Base-by-base conservation (phyloP, 2,888 invertebrate genomes). In the Melanotus villosus region DNA sequence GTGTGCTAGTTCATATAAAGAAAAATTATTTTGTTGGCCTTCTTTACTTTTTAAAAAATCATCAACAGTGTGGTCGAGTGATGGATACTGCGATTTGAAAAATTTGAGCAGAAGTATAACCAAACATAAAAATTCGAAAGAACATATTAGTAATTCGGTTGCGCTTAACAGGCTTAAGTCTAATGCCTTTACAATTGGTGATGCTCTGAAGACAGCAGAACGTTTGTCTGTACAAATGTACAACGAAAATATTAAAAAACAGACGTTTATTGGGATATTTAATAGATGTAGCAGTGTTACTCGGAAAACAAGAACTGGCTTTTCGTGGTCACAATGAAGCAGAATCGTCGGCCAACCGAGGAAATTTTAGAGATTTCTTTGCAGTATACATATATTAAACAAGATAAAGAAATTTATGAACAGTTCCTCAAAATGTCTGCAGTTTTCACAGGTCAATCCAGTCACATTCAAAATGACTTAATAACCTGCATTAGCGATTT, bases 401-500 rank as follows among this genome's bases (percentile, higher is more conserved):
- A 45, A 4, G 41, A 59, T 16, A 30, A 26, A 7, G 18, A 72
- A 56, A 59, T 72, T 21, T 10, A 60, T 26, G 30, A 43, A 14
- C 34, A 34, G 2, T 65, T 64, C 12, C 7, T 5, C 3, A 14
- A 10, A 26, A 10, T 16, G 2, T 10, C 4, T 26, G 9, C 6
- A 14, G 54, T 56, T 2, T 56, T 56, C 19, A 34, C 34, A 30
- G 56, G 56, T 1, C 14, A 71, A 14, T 57, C 63, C 2, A 71
- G 73, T 57, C 58, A 62, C 2, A 71, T 66, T 12, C 72, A 71
- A 71, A 69, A 74, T 41, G 73, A 71, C 18, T 38, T 74, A 30
- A 74, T 73, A 10, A 56, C 63, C 4, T 74, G 75, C 56, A 72
- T 76, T 50, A 59, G 67, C 12, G 64, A 66, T 16, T 73, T 65